A percentile compares a stretch with the other conserved stretches of the same genome.
Evolutionary conservation across 2,888 invertebrate species (phyloP).

Genomic region (Drosophila formosana): DNA sequence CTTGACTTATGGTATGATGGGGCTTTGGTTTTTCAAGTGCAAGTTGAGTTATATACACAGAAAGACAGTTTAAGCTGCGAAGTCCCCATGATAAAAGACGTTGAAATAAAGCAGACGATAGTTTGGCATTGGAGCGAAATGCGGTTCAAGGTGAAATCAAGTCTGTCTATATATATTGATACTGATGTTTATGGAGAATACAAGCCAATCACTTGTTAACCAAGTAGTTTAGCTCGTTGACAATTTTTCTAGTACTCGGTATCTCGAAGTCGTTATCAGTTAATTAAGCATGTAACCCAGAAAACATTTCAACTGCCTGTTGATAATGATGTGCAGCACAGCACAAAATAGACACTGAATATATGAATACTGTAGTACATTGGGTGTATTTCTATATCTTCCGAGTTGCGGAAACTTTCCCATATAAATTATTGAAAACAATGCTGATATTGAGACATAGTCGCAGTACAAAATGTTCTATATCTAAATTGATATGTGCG

Average conservation of each 20-base stretch:
- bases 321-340: conserved; percentile 5
- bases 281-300: conserved; percentile 49
- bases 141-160: conserved; percentile 5
- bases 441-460: conserved; percentile 7
- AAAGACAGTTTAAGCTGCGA: conserved; percentile 48
- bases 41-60: conserved; percentile 39
- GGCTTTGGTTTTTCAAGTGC: conserved; percentile 44
- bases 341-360: neutral
- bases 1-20: conserved; percentile 50
- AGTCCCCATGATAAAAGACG: neutral
- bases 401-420: conserved; percentile 9
- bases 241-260: conserved; percentile 20
- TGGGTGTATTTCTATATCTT: neutral
- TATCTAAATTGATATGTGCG: conserved; percentile 17
- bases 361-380: neutral
- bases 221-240: conserved; percentile 27
- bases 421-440: conserved; percentile 7
- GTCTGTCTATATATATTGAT: conserved; percentile 2
- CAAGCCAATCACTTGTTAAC: conserved; percentile 28
- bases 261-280: conserved; percentile 39
- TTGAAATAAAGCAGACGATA: neutral
- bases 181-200: conserved; percentile 4
- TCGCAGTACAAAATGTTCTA: conserved; percentile 1
- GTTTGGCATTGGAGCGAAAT: neutral
- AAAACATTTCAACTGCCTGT: conserved; percentile 18